These are phyloP conservation scores for Oryzias dopingdopingensis DNA, from an alignment of 2,797 vertebrate species.

Conservation along the genomic window DNA sequence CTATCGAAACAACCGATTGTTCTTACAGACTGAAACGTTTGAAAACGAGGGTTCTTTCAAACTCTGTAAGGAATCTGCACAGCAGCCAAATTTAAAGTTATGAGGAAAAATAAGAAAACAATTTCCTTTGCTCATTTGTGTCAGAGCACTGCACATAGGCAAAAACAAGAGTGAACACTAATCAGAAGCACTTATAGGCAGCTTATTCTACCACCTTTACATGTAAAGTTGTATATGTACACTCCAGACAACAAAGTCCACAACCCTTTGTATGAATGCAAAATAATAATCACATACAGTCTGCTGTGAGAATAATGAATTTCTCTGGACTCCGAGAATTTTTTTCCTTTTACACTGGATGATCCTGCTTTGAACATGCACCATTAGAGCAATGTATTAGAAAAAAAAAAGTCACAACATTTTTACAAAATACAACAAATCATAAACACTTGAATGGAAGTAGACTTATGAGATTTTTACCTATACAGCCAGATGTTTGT, in stretches of 20 bases:
- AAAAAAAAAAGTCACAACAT: no score
- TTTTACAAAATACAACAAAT: no score
- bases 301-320: slow-evolving; percentile 26
- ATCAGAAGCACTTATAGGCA: slow-evolving; percentile 38
- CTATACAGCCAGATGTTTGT: no score
- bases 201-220: slow-evolving; percentile 51
- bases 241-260: slow-evolving; percentile 21
- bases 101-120: slow-evolving; percentile 33
- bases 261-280: slow-evolving; percentile 20
- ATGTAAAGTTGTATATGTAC: slow-evolving; percentile 53
- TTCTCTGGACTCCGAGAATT: neutral
- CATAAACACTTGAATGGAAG: no score
- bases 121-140: slow-evolving; percentile 27
- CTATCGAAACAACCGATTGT: slow-evolving; percentile 63
- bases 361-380: no score
- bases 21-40: slow-evolving; percentile 45
- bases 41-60: slow-evolving; percentile 45
- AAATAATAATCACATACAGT: slow-evolving; percentile 31
- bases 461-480: no score
- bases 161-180: slow-evolving; percentile 6
- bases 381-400: no score
- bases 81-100: slow-evolving; percentile 42
- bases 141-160: slow-evolving; percentile 22
- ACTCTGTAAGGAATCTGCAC: slow-evolving; percentile 40
- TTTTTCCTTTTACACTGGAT: no score